Evolutionary conservation across 2,888 invertebrate genomes (phyloP).

Genomic region (Ypsolopha sequella): DNA sequence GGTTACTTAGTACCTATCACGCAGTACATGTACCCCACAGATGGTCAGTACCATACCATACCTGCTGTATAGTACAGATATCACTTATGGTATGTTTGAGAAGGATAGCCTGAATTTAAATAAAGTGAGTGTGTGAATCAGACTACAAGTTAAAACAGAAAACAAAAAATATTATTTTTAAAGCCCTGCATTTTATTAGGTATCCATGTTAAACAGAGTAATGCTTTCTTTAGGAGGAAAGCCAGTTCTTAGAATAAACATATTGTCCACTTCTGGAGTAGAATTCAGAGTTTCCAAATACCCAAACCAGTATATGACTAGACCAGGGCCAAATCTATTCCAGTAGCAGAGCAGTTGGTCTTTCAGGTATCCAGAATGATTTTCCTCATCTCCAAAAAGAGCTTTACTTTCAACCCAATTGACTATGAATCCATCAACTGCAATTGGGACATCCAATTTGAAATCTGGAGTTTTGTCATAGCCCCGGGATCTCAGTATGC

Average conservation of each 20-base stretch:
- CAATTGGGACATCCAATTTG: conserved; percentile 89
- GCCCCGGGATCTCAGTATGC: conserved; percentile 82
- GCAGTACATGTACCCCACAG: too few species aligned
- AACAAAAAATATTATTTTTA: too few species aligned
- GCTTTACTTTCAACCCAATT: conserved; percentile 99
- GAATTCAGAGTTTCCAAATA: conserved; percentile 78
- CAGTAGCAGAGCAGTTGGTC: conserved; percentile 91
- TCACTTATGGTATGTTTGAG: too few species aligned
- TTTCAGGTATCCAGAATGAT: conserved; percentile 84
- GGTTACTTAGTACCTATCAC: too few species aligned
- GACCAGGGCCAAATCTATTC: conserved; percentile 94
- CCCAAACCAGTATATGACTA: conserved; percentile 97
- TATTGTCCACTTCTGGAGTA: conserved; percentile 75
- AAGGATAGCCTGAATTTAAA: too few species aligned
- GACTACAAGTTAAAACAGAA: too few species aligned
- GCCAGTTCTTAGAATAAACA: conserved; percentile 65
- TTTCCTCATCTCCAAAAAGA: conserved; percentile 88
- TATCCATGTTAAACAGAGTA: conserved; percentile 46
- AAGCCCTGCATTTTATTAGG: not conserved
- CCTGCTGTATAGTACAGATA: too few species aligned
- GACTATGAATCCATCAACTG: conserved; percentile 85
- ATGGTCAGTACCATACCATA: too few species aligned
- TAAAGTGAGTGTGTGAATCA: too few species aligned
- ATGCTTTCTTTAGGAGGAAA: conserved; percentile 66
- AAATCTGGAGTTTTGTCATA: conserved; percentile 97